phyloP scores from a whole-genome alignment of 2,797 vertebrate genomes.

The Sebastes goodei region DNA sequence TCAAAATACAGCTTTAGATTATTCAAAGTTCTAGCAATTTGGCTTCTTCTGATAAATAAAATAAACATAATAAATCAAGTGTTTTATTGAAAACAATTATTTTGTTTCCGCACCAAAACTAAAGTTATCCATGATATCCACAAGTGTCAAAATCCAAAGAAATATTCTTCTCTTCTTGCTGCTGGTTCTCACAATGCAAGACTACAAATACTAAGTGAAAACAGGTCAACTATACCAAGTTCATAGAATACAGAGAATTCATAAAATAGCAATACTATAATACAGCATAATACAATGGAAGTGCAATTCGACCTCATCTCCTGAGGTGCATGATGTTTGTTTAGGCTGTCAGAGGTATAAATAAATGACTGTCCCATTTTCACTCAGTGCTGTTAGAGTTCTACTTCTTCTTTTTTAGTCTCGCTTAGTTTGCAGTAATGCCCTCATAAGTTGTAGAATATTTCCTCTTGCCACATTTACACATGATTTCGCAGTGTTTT shows the following conservation, averaged over 20 bases:
- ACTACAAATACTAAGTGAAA: not conserved
- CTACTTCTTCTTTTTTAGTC: not conserved
- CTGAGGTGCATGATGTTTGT: not conserved
- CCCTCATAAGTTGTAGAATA: too few relatives aligned
- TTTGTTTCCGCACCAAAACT: not conserved
- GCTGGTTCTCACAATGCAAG: not conserved
- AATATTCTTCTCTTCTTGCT: not conserved
- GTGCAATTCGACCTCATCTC: not conserved
- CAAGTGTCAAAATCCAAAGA: too few relatives aligned
- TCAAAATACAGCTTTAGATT: not conserved
- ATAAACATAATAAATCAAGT: not conserved
- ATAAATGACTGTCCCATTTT: not conserved
- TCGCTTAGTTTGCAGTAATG: not conserved
- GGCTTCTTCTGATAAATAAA: not conserved
- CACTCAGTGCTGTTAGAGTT: not conserved
- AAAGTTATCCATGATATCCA: too few relatives aligned
- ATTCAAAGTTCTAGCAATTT: not conserved
- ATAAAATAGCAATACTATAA: not conserved
- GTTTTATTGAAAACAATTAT: not conserved
- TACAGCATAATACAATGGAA: not conserved
- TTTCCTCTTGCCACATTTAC: not conserved
- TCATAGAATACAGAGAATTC: not conserved
- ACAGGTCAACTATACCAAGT: not conserved
- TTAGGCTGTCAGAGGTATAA: not conserved
- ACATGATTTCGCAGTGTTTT: not conserved